Base-by-base conservation (phyloP, 2,888 invertebrate species). In the Salpingus planirostris region DNA sequence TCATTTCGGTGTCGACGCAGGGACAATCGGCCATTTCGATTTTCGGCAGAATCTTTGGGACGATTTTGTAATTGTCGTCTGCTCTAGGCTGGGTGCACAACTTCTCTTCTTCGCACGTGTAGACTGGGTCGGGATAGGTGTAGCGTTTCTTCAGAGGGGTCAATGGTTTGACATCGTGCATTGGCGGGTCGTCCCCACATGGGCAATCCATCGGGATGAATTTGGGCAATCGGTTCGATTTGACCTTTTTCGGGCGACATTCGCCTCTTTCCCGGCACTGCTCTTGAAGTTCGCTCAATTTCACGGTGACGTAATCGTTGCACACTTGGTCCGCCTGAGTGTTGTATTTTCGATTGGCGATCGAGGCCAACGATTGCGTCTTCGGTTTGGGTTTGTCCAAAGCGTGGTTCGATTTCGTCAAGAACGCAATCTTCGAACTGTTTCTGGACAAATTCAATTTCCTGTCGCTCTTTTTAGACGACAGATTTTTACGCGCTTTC, bases 31-130 rank as follows among this genome's bases (percentile, higher is more conserved):
- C 6, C 3, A 23, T 1, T 14, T 21, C 8, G 2, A 45, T 15
- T 21, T 27, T 24, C 3, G 42, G 45, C 11, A 47, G 23, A 13
- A 24, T 34, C 18, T 40, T 45, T 13, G 13, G 28, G 10, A 13
- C 27, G 7, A 41, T 18, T 23, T 29, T 27, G n/a, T 40, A 27
- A 7, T 24, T 21, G n/a, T 29, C 46, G 18, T 48, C 44, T 5
- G 46, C 43, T 10, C 42, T 32, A 2, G 27, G 21, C 12, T 30
- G 27, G 1, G 11, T 12, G 18, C 31, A 31, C n/a, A n/a, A n/a
- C 18, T 18, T 23, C 23, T 8, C 4, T 23, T 11, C 10, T 8
- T 23, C 10, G 10, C 23, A 24, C 25, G 18, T 33, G 11, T 11
- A 28, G 10, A 2, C 2, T 11, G 10, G 8, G 10, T 23, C 23